Evolutionary conservation across 2,113 vertebrate genomes (phyloP).

Genomic region (Aplodontia rufa): DNA sequence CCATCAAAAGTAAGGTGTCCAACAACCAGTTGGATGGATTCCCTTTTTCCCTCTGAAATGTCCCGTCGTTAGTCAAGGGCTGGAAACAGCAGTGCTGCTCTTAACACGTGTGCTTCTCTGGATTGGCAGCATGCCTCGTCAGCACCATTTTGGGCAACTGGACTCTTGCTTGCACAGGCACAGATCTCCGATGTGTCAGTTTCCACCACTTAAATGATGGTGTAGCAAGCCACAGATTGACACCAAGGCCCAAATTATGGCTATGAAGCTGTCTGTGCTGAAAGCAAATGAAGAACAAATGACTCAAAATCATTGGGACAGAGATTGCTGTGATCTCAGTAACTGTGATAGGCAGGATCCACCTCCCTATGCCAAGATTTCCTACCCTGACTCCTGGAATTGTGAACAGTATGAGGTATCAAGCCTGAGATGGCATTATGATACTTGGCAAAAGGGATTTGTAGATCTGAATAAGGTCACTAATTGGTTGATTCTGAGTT

Average conservation of each 20-base stretch:
- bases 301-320: not conserved
- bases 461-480: not conserved
- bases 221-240: not conserved
- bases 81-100: not conserved
- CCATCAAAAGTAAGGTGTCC: not conserved
- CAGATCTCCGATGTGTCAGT: not conserved
- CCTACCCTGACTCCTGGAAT: not conserved
- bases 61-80: not conserved
- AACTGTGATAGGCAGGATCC: not conserved
- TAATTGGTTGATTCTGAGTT: not conserved
- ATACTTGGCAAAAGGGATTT: not conserved
- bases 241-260: not conserved
- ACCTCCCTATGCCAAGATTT: not conserved
- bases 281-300: constrained; percentile 10
- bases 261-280: not conserved
- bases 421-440: not conserved
- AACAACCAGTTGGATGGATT: not conserved
- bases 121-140: not conserved
- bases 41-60: not conserved
- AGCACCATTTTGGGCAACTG: not conserved
- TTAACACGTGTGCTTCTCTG: not conserved
- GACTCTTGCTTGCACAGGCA: not conserved
- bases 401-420: not conserved
- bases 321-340: not conserved
- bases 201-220: not conserved